Evolutionary conservation across 2,113 vertebrate genomes (phyloP).

Genomic region (Thinocorus orbignyianus): DNA sequence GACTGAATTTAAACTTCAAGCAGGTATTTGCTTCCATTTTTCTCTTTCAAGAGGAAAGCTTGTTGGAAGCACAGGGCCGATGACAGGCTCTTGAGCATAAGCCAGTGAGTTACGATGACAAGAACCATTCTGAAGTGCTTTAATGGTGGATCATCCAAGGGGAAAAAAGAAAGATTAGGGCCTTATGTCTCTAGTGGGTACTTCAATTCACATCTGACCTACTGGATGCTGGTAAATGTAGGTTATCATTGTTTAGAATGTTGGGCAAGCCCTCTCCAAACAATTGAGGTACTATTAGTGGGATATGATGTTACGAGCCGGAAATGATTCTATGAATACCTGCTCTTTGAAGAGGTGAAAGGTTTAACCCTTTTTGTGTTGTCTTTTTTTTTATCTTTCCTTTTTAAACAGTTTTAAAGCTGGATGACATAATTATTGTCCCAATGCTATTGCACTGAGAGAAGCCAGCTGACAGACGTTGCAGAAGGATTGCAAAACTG

Average conservation of each 20-base stretch:
- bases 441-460: background rate
- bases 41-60: background rate
- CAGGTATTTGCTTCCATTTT: background rate
- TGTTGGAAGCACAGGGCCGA: background rate
- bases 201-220: background rate
- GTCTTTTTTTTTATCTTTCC: background rate
- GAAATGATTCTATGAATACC: background rate
- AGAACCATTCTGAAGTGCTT: slow-evolving; percentile 12
- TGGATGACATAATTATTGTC: background rate
- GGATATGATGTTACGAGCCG: background rate
- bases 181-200: background rate
- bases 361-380: background rate
- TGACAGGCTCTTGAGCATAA: background rate
- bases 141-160: background rate
- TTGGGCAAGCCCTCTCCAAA: background rate
- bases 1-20: background rate
- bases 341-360: background rate
- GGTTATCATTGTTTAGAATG: background rate
- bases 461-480: background rate
- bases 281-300: background rate
- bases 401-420: background rate
- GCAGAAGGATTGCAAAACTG: background rate
- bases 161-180: background rate
- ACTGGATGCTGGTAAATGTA: background rate
- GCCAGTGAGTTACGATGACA: slow-evolving; percentile 4